Conservation (phyloP, 1,140 invertebrate species). For the Drosophila pachea region DNA sequence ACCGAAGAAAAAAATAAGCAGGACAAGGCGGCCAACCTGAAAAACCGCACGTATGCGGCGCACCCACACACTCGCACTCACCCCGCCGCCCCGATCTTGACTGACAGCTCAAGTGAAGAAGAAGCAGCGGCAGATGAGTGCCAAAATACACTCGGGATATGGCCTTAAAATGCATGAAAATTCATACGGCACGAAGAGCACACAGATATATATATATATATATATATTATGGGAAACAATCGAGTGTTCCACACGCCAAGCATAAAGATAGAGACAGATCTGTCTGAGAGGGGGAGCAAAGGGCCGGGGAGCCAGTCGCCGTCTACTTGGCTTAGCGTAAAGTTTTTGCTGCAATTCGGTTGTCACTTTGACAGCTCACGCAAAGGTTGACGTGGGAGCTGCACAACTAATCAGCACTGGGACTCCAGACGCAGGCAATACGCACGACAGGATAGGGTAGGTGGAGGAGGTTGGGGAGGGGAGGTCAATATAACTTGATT, state of each 20-base stretch:
- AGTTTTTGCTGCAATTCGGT: conserved; percentile 66
- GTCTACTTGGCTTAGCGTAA: conserved; percentile 62
- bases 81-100: conserved; percentile 29
- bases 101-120: conserved; percentile 66
- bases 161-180: conserved; percentile 71
- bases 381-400: conserved; percentile 63
- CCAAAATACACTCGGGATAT: conserved; percentile 66
- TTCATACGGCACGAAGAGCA: conserved; percentile 59
- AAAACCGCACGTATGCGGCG: conserved; percentile 35
- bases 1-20: too few species aligned
- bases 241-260: conserved; percentile 26
- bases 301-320: background rate
- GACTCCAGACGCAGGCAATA: conserved; percentile 18
- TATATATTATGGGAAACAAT: conserved; percentile 70
- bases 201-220: background rate
- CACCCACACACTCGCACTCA: conserved; percentile 47
- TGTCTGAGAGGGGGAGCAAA: background rate
- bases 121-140: conserved; percentile 34
- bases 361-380: conserved; percentile 75
- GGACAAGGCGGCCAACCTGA: conserved; percentile 35
- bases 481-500: conserved; percentile 29
- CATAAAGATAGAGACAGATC: conserved; percentile 26
- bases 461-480: background rate
- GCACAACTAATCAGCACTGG: conserved; percentile 50
- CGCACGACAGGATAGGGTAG: background rate